Base-by-base conservation (phyloP, 2,113 vertebrate genomes). In the Boleophthalmus pectinirostris region DNA sequence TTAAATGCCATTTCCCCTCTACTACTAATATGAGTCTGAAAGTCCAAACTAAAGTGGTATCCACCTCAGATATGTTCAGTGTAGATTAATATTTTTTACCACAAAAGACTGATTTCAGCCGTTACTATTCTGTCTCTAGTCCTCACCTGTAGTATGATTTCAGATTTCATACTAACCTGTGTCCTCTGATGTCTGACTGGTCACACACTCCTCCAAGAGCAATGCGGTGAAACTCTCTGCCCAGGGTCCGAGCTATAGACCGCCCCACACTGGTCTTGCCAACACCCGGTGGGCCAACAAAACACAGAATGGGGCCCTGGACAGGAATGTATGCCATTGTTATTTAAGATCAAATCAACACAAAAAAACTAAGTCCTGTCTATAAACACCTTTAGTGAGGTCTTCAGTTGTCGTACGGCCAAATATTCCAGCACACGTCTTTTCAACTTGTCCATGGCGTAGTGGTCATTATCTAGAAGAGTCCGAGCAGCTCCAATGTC, bases 221-320 rank as follows among this genome's bases (percentile, higher is more conserved):
- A 12, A 99, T 99, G 76, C 98, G 95, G 81, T 98, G 96, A 82
- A 99, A 99, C 84, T 98, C 98, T 81, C 97, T 91, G 49, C 98
- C 96, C 60, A 99, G 90, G 0, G 96, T 98, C 87, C 95, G 95
- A 15, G 97, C 97, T 46, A 99, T 95, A 2, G 97, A 98, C 71
- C 96, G 94, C 15, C 98, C 97, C 68, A 99, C 97, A 0, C 97
- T 99, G 5, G 97, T 99, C 90, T 99, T 99, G 21, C 97, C 98
- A 13, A 99, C 97, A 45, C 98, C 98, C 1, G 97, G 98, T 0
- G 97, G 98, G 0, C 97, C 98, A 45, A 98, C 97, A 20, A 99
- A 99, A 83, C 98, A 99, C 16, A 99, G 94, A 72, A 99, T 98
- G 47, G 98, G 98, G 3, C 96, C 97, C 88, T 92, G 4, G 66